Percentiles rank a stretch among this genome's conserved stretches.
Evolutionary conservation across 2,888 invertebrate species (phyloP).

Genomic region (Aspidiotus rigidus): DNA sequence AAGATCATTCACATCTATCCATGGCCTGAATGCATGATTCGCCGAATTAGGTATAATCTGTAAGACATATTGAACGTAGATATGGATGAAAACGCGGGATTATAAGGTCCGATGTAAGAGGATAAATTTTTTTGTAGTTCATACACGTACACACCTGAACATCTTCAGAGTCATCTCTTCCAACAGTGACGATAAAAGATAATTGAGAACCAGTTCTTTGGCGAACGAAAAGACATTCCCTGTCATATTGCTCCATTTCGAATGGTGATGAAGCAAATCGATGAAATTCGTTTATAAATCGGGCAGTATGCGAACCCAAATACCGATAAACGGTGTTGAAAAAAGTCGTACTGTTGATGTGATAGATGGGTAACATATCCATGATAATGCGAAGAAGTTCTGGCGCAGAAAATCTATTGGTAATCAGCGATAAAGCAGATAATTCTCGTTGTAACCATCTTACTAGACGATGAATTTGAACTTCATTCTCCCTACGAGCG

Average conservation of each 20-base stretch:
- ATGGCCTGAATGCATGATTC: background rate
- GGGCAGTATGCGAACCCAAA: slow-evolving; percentile 63
- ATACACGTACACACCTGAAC: slow-evolving; percentile 11
- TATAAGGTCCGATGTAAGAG: background rate
- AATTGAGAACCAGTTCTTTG: slow-evolving; percentile 9
- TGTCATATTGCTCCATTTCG: slow-evolving; percentile 73
- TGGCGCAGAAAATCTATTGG: slow-evolving; percentile 46
- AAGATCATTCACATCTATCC: slow-evolving; percentile 12
- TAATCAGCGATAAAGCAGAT: slow-evolving; percentile 58
- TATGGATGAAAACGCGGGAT: too few species aligned
- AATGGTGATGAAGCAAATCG: slow-evolving; percentile 78
- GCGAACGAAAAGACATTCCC: slow-evolving; percentile 39
- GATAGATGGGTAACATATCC: slow-evolving; percentile 20
- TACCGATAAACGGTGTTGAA: slow-evolving; percentile 42
- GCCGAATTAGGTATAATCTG: slow-evolving; percentile 24
- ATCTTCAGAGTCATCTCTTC: slow-evolving; percentile 23
- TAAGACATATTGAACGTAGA: background rate
- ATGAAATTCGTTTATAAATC: slow-evolving; percentile 82
- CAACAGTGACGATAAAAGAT: slow-evolving; percentile 21
- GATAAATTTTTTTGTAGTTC: background rate
- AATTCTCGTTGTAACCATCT: slow-evolving; percentile 86
- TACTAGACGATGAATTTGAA: slow-evolving; percentile 69
- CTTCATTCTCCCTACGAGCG: slow-evolving; percentile 59
- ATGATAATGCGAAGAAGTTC: slow-evolving; percentile 49
- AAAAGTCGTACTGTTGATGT: slow-evolving; percentile 23